Percentiles rank a stretch among this genome's conserved stretches.
Evolutionary conservation across 92 coral and sea anemone genomes (phyloP).

Genomic region (Montipora capitata): DNA sequence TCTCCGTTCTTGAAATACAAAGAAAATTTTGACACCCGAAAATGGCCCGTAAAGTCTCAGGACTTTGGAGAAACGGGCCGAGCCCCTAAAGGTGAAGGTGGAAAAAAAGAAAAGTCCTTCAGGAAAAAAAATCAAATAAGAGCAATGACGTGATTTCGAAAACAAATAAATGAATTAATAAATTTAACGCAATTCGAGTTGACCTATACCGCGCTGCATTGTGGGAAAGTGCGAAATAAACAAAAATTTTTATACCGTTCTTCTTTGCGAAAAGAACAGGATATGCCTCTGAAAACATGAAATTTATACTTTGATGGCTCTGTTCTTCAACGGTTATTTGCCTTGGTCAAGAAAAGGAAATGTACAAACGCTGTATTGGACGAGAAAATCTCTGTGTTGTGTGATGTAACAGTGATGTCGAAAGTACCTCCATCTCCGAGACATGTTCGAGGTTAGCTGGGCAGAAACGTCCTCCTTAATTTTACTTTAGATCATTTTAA

Average conservation of each 20-base stretch:
- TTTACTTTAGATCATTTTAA: too few relatives aligned
- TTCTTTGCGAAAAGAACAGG: background rate
- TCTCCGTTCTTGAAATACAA: too few relatives aligned
- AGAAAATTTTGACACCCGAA: too few relatives aligned
- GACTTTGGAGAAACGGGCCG: too few relatives aligned
- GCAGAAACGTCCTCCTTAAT: background rate
- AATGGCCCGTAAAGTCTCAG: too few relatives aligned
- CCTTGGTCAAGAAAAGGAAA: background rate
- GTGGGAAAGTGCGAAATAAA: background rate
- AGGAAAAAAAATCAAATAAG: too few relatives aligned
- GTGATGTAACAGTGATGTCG: conserved; percentile 16
- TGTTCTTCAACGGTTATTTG: background rate
- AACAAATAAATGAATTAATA: too few relatives aligned
- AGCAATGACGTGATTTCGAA: too few relatives aligned
- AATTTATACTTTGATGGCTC: background rate
- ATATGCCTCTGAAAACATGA: background rate
- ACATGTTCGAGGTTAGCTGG: conserved; percentile 7
- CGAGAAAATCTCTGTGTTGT: background rate
- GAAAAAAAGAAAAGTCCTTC: too few relatives aligned
- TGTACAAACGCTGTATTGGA: background rate
- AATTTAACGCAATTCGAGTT: too few relatives aligned
- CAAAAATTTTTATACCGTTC: background rate
- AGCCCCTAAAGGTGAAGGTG: too few relatives aligned
- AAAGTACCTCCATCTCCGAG: conserved; percentile 32
- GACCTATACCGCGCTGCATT: too few relatives aligned